Base-by-base conservation (phyloP, 2,797 vertebrate species). In the Megaceryle alcyon region DNA sequence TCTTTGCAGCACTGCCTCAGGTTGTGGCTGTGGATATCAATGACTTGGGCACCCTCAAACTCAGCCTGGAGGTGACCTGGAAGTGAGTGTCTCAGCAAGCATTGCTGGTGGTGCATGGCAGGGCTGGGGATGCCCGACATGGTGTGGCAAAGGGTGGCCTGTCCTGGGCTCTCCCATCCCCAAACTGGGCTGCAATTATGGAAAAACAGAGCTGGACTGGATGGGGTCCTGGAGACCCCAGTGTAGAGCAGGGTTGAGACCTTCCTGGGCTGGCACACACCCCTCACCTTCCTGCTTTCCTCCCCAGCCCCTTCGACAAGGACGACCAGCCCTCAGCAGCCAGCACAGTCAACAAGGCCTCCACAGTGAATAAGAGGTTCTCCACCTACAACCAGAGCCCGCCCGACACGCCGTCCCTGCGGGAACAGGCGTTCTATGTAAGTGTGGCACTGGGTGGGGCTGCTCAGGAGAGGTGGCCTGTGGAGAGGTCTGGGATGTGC, bases 21-120 rank as follows among this genome's bases (percentile, higher is more conserved):
- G 98, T 98, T 3, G 99, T 99, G 61, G 99, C 99, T 18, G 99
- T 99, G 96, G 99, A 99, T 87, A 99, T 99, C 95, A 99, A 99
- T 4, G 99, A 99, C 96, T 97, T 99, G n/a, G 99, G 99, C 53
- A 99, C 99, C 23, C 98, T 99, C 93, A 99, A 99, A 92, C 98
- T 99, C 43, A 99, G 99, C 94, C 98, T 99, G 14, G 99, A 99
- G 96, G 99, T 99, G 96, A 99, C 98, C 29, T 99, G 99, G 99
- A 99, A 99, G 99, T 99, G 97, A 98, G 99, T 98, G 48, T 56
- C 82, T 69, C 14, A 10, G 49, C 69, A 28, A 28, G 59, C 46
- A 46, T 43, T 69, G 46, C 49, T 44, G 56, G 64, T 56, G 51
- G 48, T 15, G 12, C 3, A 1, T 28, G 20, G 31, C 39, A 71